Percentiles rank a stretch among this genome's conserved stretches.
Evolutionary conservation across 2,113 vertebrate species (phyloP).

Genomic region (Butorides virescens): DNA sequence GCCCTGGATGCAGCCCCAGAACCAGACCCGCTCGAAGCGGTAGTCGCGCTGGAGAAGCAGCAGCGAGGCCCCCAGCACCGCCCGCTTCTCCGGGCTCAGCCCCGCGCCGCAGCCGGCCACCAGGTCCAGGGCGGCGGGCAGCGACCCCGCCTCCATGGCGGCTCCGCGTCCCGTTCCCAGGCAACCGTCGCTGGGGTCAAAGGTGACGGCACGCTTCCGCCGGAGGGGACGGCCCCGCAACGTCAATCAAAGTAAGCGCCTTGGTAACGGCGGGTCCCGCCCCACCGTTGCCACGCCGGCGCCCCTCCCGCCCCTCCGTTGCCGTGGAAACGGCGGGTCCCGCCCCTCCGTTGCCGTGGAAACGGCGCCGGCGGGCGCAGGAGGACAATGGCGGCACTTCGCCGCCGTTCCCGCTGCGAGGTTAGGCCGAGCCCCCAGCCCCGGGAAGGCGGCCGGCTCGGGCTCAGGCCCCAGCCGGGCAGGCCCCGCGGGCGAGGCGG

Average conservation of each 20-base stretch:
- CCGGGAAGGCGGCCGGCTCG: not conserved
- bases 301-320: not conserved
- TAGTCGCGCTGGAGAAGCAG: conserved; percentile 84
- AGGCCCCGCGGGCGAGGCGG: not conserved
- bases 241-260: not conserved
- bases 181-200: not conserved
- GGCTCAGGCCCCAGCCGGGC: not conserved
- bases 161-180: not conserved
- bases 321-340: not conserved
- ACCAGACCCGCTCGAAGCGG: conserved; percentile 82
- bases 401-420: no score
- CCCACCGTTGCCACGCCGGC: not conserved
- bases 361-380: not conserved
- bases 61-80: conserved; percentile 81
- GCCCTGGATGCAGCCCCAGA: conserved; percentile 93
- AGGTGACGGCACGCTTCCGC: not conserved
- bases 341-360: not conserved
- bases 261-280: not conserved
- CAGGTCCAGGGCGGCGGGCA: conserved; percentile 78
- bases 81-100: conserved; percentile 80
- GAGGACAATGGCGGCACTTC: not conserved
- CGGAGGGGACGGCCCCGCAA: no score
- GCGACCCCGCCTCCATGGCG: conserved; percentile 77
- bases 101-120: conserved; percentile 77
- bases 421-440: not conserved